Evolutionary conservation across 2,888 invertebrate species (phyloP).

Genomic region (Ophioninae sp.): DNA sequence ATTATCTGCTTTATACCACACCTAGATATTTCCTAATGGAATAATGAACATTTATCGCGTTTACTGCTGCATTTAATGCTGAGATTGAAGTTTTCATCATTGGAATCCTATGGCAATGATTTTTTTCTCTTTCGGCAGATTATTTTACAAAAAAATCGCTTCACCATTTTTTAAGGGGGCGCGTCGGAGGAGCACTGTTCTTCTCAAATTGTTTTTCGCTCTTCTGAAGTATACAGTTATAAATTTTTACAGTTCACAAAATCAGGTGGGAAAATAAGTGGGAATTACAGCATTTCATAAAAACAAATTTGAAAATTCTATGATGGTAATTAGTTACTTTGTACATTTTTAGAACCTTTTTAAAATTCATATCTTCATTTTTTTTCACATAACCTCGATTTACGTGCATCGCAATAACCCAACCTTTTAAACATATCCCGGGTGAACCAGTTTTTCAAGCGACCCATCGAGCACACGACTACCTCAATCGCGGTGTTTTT

Average conservation of each 20-base stretch:
- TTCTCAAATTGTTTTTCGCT: too few relatives aligned
- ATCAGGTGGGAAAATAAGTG: too few relatives aligned
- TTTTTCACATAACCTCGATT: too few relatives aligned
- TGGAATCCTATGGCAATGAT: neutral
- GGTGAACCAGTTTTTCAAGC: neutral
- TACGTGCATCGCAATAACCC: slow-evolving; percentile 51
- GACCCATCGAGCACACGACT: neutral
- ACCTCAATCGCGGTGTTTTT: neutral
- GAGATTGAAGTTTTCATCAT: neutral
- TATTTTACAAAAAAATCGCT: neutral
- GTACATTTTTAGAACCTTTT: too few relatives aligned
- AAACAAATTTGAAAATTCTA: too few relatives aligned
- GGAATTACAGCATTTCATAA: too few relatives aligned
- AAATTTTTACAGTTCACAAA: too few relatives aligned
- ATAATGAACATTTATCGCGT: neutral
- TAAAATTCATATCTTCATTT: too few relatives aligned
- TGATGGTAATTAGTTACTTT: too few relatives aligned
- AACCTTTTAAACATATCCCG: too few relatives aligned
- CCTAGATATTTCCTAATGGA: neutral
- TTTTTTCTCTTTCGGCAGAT: neutral
- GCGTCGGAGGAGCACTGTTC: too few relatives aligned
- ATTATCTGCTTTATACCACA: neutral
- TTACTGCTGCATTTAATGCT: neutral
- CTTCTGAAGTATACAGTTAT: too few relatives aligned
- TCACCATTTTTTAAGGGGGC: neutral